Evolutionary conservation across 2,888 invertebrate genomes (phyloP).

Genomic region (Boloria euphrosyne): DNA sequence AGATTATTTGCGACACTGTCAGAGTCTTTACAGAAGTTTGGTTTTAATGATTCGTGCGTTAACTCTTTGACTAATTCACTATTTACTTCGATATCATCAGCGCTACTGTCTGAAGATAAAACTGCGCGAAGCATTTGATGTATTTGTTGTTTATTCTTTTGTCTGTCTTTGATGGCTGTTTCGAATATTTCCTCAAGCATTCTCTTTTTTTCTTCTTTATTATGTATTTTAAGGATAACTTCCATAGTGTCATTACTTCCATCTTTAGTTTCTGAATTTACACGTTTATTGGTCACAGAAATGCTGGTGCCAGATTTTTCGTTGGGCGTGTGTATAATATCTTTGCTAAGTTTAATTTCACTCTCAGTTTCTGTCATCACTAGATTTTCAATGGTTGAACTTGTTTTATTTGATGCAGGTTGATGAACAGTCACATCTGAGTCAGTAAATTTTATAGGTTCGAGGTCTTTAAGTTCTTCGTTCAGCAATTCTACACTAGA

Average conservation of each 20-base stretch:
- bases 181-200: conserved; percentile 58
- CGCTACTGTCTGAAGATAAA: conserved; percentile 59
- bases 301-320: conserved; percentile 33
- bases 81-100: conserved; percentile 45
- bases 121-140: conserved; percentile 56
- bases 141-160: conserved; percentile 50
- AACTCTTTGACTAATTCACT: conserved; percentile 53
- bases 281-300: conserved; percentile 25
- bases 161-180: conserved; percentile 48
- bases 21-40: conserved; percentile 51
- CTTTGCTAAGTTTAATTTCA: conserved; percentile 14
- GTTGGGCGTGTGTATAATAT: conserved; percentile 17
- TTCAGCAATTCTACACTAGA: conserved; percentile 20
- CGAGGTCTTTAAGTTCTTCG: conserved; percentile 34
- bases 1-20: conserved; percentile 60
- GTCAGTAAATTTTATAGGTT: conserved; percentile 32
- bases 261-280: conserved; percentile 18
- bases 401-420: conserved; percentile 13
- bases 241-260: conserved; percentile 35
- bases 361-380: conserved; percentile 10
- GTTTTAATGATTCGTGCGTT: conserved; percentile 52
- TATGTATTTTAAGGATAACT: conserved; percentile 42
- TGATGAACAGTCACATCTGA: conserved; percentile 37
- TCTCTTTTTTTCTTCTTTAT: conserved; percentile 55
- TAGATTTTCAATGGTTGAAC: conserved; percentile 12